Evolutionary conservation across 2,888 invertebrate species (phyloP), one percentile per base, ranked within the genome.

Genomic region (Gastrophysa polygoni): DNA sequence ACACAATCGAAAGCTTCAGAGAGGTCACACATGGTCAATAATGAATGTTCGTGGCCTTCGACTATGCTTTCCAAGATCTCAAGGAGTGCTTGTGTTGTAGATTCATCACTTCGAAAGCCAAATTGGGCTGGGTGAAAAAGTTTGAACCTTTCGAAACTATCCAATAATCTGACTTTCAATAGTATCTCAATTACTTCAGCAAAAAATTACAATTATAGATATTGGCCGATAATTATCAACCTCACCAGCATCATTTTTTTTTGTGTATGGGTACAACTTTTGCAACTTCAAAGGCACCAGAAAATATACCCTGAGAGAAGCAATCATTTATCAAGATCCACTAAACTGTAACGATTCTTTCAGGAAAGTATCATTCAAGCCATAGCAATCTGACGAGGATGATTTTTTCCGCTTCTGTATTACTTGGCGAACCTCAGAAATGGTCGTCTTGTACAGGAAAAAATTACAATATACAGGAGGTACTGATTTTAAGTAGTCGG

Each of bases 181-280:
- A 55, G 17, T 55, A 55, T 43, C 47, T 57, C 48, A 20, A 57
- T 49, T 28, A 49, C 32, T 48, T 57, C 34, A 29, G 17, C 24
- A 29, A 48, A 59, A 32, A 54, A n/a, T 46, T 44, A 28, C 21
- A 32, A 52, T 38, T 7, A 59, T 59, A 18, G 59, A 59, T 52
- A 59, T 52, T 43, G 52, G 54, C 24, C 54, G 32, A 43, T 59
- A 46, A 43, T 58, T 58, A 47, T 49, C 51, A 21, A 58, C 17
- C 24, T 18, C 17, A 17, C 18, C 20, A 49, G 28, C 28, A 38
- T 59, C 51, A 11, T 34, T 51, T 51, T 59, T n/a, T 59, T 32
- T 59, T 38, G 43, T 34, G 38, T n/a, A 59, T 20, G 20, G 51
- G 59, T 59, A 59, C 18, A 48, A 57, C 57, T 49, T 55, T 46